phyloP scores from a whole-genome alignment of 1,140 invertebrate genomes.

The Ridgeia piscesae region DNA sequence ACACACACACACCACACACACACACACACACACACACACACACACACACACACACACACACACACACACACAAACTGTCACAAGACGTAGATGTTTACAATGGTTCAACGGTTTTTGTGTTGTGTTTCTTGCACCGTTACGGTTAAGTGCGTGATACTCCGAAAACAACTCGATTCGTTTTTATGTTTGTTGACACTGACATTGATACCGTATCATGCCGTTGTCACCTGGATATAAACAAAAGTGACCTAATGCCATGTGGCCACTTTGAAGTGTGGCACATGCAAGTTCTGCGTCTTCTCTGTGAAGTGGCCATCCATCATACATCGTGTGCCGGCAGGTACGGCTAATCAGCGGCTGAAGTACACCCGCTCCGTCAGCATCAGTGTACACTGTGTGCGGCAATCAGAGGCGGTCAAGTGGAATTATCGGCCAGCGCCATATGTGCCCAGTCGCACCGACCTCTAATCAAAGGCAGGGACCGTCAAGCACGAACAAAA shows the following conservation, averaged over 20 bases:
- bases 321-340: too few relatives aligned
- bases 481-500: background rate
- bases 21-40: too few relatives aligned
- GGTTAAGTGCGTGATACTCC: background rate
- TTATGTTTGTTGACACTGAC: background rate
- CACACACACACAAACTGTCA: too few relatives aligned
- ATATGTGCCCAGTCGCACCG: background rate
- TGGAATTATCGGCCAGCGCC: too few relatives aligned
- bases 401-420: background rate
- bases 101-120: background rate
- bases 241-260: background rate
- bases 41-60: too few relatives aligned
- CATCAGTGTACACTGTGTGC: background rate
- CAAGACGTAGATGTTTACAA: too few relatives aligned
- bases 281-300: background rate
- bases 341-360: too few relatives aligned
- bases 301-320: background rate
- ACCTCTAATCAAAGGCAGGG: background rate
- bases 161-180: background rate
- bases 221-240: background rate
- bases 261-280: background rate
- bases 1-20: too few relatives aligned
- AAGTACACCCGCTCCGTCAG: background rate
- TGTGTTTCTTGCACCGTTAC: background rate
- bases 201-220: background rate